Percentiles rank a stretch among this genome's conserved stretches.
These are phyloP conservation scores for Danaus melanippus DNA, from an alignment of 1,140 invertebrate species.

Conservation along the genomic window DNA sequence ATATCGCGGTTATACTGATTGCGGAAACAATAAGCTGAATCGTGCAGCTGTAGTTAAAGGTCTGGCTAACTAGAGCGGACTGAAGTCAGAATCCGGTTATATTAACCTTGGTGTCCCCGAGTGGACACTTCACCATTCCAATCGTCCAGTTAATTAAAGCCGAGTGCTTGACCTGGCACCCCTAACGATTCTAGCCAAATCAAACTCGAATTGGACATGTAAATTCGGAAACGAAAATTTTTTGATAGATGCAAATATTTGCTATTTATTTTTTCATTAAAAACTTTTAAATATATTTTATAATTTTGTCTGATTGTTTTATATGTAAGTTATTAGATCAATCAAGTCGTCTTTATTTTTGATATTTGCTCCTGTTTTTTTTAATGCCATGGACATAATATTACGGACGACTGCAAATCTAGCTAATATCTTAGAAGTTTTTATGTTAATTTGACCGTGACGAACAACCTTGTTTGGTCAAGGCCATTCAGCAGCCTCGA, in stretches of 20 bases:
- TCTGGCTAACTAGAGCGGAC: slow-evolving; percentile 59
- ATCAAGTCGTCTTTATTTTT: no score
- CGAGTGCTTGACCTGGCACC: slow-evolving; percentile 36
- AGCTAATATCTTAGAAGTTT: slow-evolving; percentile 25
- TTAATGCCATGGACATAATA: slow-evolving; percentile 16
- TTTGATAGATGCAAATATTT: no score
- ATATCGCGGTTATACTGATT: slow-evolving; percentile 21
- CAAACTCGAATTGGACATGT: no score
- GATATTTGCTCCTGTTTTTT: slow-evolving; percentile 2
- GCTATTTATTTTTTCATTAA: no score
- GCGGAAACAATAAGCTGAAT: slow-evolving; percentile 48
- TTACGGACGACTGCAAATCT: slow-evolving; percentile 25
- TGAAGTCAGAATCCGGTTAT: slow-evolving; percentile 60
- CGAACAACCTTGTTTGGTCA: slow-evolving; percentile 47
- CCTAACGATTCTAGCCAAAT: slow-evolving; percentile 17
- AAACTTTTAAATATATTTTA: no score
- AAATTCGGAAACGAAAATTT: no score
- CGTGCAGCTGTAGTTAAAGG: slow-evolving; percentile 43
- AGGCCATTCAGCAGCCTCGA: slow-evolving; percentile 46
- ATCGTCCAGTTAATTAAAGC: slow-evolving; percentile 55
- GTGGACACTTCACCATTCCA: slow-evolving; percentile 64
- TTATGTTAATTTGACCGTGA: slow-evolving; percentile 44
- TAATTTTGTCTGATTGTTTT: no score
- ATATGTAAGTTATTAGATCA: no score
- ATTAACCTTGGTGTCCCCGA: slow-evolving; percentile 56